Evolutionary conservation across 2,113 vertebrate species (phyloP).

Genomic region (Condylura cristata): DNA sequence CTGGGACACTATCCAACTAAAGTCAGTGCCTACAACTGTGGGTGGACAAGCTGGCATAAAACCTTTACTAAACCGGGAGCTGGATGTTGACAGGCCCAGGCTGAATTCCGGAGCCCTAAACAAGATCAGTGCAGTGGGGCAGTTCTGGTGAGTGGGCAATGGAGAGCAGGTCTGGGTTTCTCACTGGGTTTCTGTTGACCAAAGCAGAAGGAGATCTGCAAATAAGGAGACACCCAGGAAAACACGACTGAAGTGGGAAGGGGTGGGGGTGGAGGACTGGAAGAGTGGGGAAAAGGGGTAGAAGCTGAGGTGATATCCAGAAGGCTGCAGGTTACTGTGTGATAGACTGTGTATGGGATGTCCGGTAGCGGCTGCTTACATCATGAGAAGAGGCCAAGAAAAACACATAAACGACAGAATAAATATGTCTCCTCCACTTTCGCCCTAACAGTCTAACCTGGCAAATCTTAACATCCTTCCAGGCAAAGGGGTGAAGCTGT

Average conservation of each 20-base stretch:
- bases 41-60: not conserved
- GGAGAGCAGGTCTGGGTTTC: not conserved
- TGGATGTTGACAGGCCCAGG: not conserved
- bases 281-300: no score
- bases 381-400: not conserved
- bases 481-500: no score
- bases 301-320: not conserved
- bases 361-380: accelerated
- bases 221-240: not conserved
- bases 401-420: not conserved
- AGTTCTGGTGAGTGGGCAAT: not conserved
- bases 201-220: not conserved
- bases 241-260: no score
- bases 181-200: not conserved
- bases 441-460: not conserved
- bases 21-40: not conserved
- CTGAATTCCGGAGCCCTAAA: not conserved
- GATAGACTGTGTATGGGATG: no score
- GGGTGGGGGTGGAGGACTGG: no score
- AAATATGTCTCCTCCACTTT: not conserved
- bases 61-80: not conserved
- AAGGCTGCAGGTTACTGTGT: no score
- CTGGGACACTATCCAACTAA: not conserved
- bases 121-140: not conserved
- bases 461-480: not conserved